phyloP scores from a whole-genome alignment of 2,113 vertebrate genomes.

The Ia io region DNA sequence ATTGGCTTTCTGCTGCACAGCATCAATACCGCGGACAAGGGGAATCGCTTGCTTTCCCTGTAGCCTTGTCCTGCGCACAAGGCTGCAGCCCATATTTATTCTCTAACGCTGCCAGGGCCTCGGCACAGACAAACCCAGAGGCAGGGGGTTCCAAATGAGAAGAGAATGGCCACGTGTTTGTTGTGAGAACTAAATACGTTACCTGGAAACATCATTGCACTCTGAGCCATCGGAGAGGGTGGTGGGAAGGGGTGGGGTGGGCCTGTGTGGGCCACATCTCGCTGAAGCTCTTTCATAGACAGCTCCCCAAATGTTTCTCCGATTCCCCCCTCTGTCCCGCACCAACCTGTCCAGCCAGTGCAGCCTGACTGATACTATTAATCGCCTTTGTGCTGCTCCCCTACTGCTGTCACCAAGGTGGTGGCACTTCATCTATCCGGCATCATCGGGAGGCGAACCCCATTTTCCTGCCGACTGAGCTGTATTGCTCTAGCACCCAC shows the following conservation, averaged over 20 bases:
- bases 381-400: background rate
- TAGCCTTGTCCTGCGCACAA: conserved; percentile 2
- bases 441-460: background rate
- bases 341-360: background rate
- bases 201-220: background rate
- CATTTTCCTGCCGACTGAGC: background rate
- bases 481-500: background rate
- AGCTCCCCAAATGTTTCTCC: background rate
- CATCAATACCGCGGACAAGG: conserved; percentile 63
- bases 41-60: conserved; percentile 54
- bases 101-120: background rate
- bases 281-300: background rate
- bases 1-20: conserved; percentile 62
- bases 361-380: background rate
- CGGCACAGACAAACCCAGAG: background rate
- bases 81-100: background rate
- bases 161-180: background rate
- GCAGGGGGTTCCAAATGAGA: background rate
- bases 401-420: background rate
- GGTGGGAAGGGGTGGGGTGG: background rate
- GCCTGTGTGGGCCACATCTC: background rate
- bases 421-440: background rate
- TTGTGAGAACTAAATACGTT: background rate
- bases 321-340: background rate
- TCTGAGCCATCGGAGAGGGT: background rate